These are phyloP conservation scores for Aplysia californica DNA, from an alignment of 1,140 invertebrate species.

Conservation along the genomic window DNA sequence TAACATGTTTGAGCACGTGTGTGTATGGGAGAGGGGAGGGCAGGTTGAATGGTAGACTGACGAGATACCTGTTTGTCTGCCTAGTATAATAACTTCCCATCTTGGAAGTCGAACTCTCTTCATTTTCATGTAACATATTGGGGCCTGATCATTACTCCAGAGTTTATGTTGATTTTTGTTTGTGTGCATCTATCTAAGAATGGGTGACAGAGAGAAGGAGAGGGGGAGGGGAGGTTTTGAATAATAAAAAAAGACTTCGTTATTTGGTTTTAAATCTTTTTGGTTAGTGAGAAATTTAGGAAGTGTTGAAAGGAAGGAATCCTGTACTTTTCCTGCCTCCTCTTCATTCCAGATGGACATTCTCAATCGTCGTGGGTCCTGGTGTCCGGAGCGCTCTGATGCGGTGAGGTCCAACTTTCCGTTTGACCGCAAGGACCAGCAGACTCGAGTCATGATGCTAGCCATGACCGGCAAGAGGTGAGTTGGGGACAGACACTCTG, in stretches of 20 bases:
- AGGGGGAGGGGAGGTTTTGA: too few species aligned
- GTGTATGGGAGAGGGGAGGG: neutral
- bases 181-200: too few species aligned
- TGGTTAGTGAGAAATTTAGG: too few species aligned
- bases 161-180: too few species aligned
- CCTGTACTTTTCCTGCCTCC: too few species aligned
- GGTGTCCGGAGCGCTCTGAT: conserved; percentile 39
- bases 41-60: too few species aligned
- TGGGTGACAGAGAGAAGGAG: too few species aligned
- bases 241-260: too few species aligned
- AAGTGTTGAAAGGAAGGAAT: too few species aligned
- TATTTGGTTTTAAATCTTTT: too few species aligned
- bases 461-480: conserved; percentile 42
- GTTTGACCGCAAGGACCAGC: conserved; percentile 19
- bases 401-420: neutral
- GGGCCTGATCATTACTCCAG: too few species aligned
- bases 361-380: conserved; percentile 42
- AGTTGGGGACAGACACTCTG: too few species aligned
- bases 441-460: conserved; percentile 23
- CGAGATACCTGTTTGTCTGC: neutral
- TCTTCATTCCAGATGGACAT: conserved; percentile 10
- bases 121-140: neutral
- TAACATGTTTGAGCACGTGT: neutral
- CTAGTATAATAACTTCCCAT: neutral
- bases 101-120: neutral